Conservation (phyloP, 1,140 invertebrate genomes). For the Apocrypta bakeri region DNA sequence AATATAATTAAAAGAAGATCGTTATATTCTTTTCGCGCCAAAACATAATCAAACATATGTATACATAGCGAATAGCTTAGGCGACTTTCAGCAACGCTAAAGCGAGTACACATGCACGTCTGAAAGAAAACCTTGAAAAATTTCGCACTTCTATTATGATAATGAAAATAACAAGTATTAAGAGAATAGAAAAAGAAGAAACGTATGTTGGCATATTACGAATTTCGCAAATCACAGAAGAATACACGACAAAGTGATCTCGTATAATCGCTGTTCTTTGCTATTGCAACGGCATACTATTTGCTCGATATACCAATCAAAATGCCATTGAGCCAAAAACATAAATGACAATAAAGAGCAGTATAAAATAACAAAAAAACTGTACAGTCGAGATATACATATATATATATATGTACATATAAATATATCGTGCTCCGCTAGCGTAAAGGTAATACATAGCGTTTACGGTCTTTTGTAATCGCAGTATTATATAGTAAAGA, state of each 20-base stretch:
- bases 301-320: not conserved
- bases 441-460: not conserved
- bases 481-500: not conserved
- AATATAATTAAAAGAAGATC: not conserved
- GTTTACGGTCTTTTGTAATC: not conserved
- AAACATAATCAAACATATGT: slow-evolving; percentile 21
- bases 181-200: not conserved
- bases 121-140: not conserved
- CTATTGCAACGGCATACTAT: not conserved
- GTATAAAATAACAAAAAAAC: not conserved
- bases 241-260: not conserved
- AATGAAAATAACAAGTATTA: not conserved
- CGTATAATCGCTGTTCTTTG: not conserved
- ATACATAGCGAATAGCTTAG: not conserved
- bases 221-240: not conserved
- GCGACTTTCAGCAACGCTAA: not conserved
- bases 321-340: not conserved
- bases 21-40: not conserved
- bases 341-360: slow-evolving; percentile 6
- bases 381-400: not conserved
- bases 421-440: not conserved
- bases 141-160: not conserved
- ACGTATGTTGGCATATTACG: not conserved
- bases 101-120: slow-evolving; percentile 1
- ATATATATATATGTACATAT: no score